Base-by-base conservation (phyloP, 2,113 vertebrate species). In the Phyllopteryx taeniolatus region DNA sequence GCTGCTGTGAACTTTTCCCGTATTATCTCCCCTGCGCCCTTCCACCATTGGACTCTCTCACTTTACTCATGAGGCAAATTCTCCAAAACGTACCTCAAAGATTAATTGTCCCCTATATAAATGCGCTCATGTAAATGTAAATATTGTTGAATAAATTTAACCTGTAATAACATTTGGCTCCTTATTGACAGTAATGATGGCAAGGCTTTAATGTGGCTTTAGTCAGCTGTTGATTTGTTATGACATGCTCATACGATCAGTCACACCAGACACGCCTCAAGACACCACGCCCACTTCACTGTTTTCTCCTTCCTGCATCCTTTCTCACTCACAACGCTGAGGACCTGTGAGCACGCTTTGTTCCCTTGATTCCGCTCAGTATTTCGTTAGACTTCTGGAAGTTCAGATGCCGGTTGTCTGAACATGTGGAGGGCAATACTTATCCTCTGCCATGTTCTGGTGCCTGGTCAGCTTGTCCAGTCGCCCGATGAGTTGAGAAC, bases 271-370 rank as follows among this genome's bases (percentile, higher is more conserved):
- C 39, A 67, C 49, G 39, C 42, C 60, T 79, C 0, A 57, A 83
- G 89, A 68, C 77, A 88, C 89, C 89, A 87, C 88, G 80, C 89
- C 89, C 85, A 72, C 85, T n/a, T n/a, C 62, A 8, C 27, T 20
- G 14, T 4, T 46, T 13, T 65, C n/a, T 46, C 62, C 70, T 57
- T 67, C 43, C 61, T 70, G 49, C 54, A 19, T 56, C 9, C 65
- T 10, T 31, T 71, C 72, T 54, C 44, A 44, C 42, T 31, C 75
- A 43, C 31, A 64, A 44, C 61, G 11, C 35, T 17, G 2, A 19
- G n/a, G 54, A 63, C 56, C 14, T 0, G 11, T 4, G 4, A n/a
- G 33, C 22, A 39, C 27, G 12, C 14, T 47, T 33, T 11, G 27
- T 13, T 62, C 0, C 13, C 43, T 22, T 11, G 11, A 2, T 20